phyloP scores from a whole-genome alignment of 2,113 vertebrate genomes.

The Protobothrops mucrosquamatus region DNA sequence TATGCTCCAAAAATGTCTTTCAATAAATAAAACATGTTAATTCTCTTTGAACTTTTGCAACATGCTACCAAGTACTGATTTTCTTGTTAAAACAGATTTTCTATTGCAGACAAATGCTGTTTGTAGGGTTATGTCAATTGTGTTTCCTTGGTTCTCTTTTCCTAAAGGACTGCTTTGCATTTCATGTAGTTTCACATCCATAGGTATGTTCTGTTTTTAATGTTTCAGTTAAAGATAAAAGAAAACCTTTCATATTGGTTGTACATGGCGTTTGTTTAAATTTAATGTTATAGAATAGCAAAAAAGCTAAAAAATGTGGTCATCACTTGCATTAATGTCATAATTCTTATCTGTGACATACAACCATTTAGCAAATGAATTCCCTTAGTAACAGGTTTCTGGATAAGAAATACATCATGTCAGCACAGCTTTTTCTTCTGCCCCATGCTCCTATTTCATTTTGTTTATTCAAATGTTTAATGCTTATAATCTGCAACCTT shows the following conservation, averaged over 20 bases:
- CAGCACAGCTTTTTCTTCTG: background rate
- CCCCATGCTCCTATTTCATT: background rate
- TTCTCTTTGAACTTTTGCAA: background rate
- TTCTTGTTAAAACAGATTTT: background rate
- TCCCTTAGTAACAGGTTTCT: background rate
- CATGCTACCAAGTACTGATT: background rate
- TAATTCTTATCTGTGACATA: conserved; percentile 5
- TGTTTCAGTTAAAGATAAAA: conserved; percentile 12
- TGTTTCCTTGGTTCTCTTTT: background rate
- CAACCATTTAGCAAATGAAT: background rate
- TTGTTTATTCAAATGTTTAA: background rate
- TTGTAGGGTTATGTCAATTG: background rate
- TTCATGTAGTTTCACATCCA: background rate
- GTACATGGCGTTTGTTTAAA: background rate
- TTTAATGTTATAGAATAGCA: background rate
- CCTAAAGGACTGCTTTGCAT: background rate
- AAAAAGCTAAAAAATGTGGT: background rate
- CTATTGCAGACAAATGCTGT: background rate
- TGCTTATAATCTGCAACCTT: background rate
- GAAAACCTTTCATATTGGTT: background rate
- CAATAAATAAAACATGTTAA: conserved; percentile 4
- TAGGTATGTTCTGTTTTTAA: background rate
- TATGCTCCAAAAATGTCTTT: background rate
- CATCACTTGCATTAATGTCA: background rate
- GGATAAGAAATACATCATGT: background rate